phyloP scores from a whole-genome alignment of 2,113 vertebrate species.

The Hemiscyllium ocellatum region DNA sequence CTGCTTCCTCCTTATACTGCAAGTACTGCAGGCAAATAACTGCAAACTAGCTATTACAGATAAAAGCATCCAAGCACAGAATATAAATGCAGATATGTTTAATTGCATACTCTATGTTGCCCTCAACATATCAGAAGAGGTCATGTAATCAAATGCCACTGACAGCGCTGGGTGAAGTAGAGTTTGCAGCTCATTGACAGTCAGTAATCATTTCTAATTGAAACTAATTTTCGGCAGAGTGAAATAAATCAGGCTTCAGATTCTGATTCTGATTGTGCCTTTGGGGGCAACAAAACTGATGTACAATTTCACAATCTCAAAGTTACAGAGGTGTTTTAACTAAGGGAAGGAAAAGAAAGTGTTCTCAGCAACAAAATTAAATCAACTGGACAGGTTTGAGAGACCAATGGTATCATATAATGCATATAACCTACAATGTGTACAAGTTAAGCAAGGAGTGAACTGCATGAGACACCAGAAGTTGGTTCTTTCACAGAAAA shows the following conservation, averaged over 20 bases:
- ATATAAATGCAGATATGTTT: background rate
- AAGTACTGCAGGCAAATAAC: background rate
- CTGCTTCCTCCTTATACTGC: background rate
- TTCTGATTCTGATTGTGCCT: background rate
- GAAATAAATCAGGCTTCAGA: background rate
- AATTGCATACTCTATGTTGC: background rate
- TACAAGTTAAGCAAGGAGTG: background rate
- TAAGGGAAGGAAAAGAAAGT: background rate
- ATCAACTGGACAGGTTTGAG: background rate
- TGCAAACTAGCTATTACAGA: background rate
- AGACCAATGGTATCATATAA: background rate
- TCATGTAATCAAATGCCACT: background rate
- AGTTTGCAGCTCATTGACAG: background rate
- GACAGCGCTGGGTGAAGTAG: background rate
- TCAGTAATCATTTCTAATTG: background rate
- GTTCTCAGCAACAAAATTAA: background rate
- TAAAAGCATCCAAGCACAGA: background rate
- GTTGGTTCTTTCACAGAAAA: background rate
- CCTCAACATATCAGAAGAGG: background rate
- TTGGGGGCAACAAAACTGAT: background rate
- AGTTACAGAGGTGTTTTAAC: background rate
- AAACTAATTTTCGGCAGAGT: background rate
- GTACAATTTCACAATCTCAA: background rate
- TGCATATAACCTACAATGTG: no score
- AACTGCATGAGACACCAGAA: background rate